phyloP scores from a whole-genome alignment of 1,140 invertebrate species.

The Spodoptera frugiperda region DNA sequence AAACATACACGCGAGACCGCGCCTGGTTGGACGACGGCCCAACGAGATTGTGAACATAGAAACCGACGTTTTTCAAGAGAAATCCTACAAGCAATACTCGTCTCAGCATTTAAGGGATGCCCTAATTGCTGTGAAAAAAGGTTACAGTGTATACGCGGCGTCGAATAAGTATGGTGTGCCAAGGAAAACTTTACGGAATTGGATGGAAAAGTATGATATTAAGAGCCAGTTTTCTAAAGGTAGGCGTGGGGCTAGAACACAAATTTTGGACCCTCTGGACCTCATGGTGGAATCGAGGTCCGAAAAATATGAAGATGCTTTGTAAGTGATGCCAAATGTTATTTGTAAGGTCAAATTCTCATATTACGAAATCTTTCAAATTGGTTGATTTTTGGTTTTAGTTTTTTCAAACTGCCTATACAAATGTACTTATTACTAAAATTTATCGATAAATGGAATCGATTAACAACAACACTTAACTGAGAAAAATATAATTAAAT shows the following conservation, averaged over 20 bases:
- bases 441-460: too few relatives aligned
- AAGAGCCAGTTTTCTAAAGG: conserved; percentile 85
- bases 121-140: conserved; percentile 82
- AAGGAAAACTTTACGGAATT: conserved; percentile 82
- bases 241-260: conserved; percentile 71
- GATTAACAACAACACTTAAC: too few relatives aligned
- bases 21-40: conserved; percentile 72
- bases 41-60: conserved; percentile 80
- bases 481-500: too few relatives aligned
- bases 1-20: conserved; percentile 75
- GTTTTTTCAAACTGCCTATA: too few relatives aligned
- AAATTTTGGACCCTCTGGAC: conserved; percentile 76
- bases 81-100: conserved; percentile 83
- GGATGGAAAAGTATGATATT: conserved; percentile 85
- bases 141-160: conserved; percentile 82
- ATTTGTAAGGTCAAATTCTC: background rate
- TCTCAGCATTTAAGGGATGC: conserved; percentile 81
- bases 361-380: too few relatives aligned
- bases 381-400: too few relatives aligned
- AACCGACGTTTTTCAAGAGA: conserved; percentile 82
- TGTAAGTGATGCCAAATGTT: conserved; percentile 52
- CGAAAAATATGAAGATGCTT: conserved; percentile 64
- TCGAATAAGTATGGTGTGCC: conserved; percentile 84
- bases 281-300: conserved; percentile 68
- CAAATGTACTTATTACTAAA: too few relatives aligned